Evolutionary conservation across 1,140 invertebrate genomes (phyloP), one percentile per base, ranked within the genome.

Genomic region (Matsumurasca onukii): DNA sequence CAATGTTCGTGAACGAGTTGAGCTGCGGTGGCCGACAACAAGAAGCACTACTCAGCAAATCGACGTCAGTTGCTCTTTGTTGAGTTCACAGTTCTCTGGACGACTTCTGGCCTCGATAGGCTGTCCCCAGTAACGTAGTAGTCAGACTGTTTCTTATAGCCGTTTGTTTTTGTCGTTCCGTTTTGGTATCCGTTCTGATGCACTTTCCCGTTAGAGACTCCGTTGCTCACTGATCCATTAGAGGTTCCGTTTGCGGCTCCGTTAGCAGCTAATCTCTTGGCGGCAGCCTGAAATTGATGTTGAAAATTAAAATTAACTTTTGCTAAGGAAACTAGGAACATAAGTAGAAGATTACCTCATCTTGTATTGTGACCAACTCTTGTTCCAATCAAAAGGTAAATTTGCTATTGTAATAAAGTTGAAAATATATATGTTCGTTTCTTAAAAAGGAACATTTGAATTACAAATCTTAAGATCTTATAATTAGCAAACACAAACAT

Each of bases 61-160:
- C 3, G 25, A 22, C 13, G 22, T 59, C 55, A 59, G 24, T 59
- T 27, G 15, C 55, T 59, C 24, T 29, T 59, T 22, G 15, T 29
- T 20, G 49, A 13, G 24, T 69, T 52, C 31, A 65, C 67, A 1
- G 70, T 34, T 64, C 72, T 48, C 63, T 73, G 72, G 3, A 73
- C 70, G 22, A 73, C 39, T 13, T 73, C 72, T 22, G 72, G 70
- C 68, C 72, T 69, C 20, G 70, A 68, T 22, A 73, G 51, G 20
- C 66, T 70, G 20, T 72, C 71, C 31, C 66, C 69, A 24, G 70
- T 70, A 27, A 68, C 68, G 57, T 75, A 75, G 49, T 75, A 73
- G 30, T 73, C 73, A 1, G 70, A 59, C 30, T 74, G 73, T 65
- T 73, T 72, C 67, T 71, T 72, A 61, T 69, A 73, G 13, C 72